Evolutionary conservation across 2,113 vertebrate genomes (phyloP), one percentile per base, ranked within the genome.

Genomic region (Dasypus novemcinctus): DNA sequence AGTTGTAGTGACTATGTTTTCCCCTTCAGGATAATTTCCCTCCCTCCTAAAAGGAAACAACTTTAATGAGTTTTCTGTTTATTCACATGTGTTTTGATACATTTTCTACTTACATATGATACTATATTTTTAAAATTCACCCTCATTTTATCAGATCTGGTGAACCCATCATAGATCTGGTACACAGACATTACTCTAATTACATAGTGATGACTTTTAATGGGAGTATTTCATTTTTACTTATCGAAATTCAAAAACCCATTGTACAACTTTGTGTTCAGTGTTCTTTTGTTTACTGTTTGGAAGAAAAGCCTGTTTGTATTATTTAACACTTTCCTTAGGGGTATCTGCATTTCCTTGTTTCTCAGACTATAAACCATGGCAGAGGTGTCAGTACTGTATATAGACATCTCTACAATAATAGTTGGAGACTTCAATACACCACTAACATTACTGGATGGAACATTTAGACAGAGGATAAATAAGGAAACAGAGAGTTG

Each of bases 281-380:
- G 6, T 4, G 0, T 2, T 85, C 68, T 86, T 92, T 93, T 92
- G 31, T 36, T 93, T 87, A 49, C 31, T 20, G 36, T 33, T 14
- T 79, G 36, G 68, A 21, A 49, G 18, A 76, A 68, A 89, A 84
- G 49, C 11, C n/a, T 90, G 23, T 33, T 54, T 31, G 49, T 3
- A 59, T 8, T 72, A 8, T 1, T 54, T 78, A 85, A 3, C 20
- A 90, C 52, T 68, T 90, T 97, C 61, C 80, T 72, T 12, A 98
- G 81, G 10, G 95, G 93, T 61, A 5, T 54, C 69, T 95, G 93
- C 87, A 97, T 95, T 72, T 97, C 94, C 66, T 79, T 95, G 41
- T 98, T 97, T 54, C 91, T 97, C 33, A 98, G 88, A 49, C 93
- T 97, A 7, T 97, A 97, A 52, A 97, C 84, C 4, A 97, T 94